Conservation (phyloP, 2,888 invertebrate genomes). For the Dryococelus australis region DNA sequence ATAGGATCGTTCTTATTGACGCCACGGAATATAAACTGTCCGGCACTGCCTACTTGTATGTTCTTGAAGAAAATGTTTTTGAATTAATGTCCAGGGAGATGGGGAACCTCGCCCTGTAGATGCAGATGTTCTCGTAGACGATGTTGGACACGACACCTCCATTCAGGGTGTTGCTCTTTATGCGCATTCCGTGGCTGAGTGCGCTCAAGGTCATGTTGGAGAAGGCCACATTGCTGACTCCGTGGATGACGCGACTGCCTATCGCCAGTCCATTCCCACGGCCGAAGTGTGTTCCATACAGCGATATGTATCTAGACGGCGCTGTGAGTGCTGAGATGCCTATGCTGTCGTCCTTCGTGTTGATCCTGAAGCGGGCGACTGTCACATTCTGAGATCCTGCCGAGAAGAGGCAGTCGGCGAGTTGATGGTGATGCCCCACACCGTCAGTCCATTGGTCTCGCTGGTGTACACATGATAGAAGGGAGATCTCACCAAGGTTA, state of each 20-base stretch:
- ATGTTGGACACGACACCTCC: neutral
- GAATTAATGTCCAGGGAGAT: neutral
- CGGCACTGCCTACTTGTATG: neutral
- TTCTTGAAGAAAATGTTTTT: neutral
- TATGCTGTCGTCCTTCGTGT: neutral
- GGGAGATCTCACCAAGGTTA: neutral
- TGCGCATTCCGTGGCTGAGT: neutral
- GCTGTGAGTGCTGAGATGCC: neutral
- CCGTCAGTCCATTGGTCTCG: neutral
- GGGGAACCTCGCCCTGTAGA: neutral
- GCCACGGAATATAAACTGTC: neutral
- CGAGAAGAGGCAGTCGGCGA: neutral
- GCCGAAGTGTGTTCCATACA: neutral
- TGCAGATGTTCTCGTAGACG: neutral
- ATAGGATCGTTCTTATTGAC: neutral
- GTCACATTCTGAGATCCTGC: neutral
- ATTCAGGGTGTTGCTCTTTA: neutral
- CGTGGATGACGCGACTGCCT: neutral
- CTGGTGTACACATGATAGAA: neutral
- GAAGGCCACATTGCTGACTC: neutral
- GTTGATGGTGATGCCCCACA: neutral
- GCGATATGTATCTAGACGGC: neutral
- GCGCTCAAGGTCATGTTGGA: neutral
- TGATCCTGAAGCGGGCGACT: neutral
- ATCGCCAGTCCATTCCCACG: neutral